A percentile compares a stretch with the other conserved stretches of the same genome.
Evolutionary conservation across 1,140 invertebrate species (phyloP).

Genomic region (Drosophila kurseongensis): DNA sequence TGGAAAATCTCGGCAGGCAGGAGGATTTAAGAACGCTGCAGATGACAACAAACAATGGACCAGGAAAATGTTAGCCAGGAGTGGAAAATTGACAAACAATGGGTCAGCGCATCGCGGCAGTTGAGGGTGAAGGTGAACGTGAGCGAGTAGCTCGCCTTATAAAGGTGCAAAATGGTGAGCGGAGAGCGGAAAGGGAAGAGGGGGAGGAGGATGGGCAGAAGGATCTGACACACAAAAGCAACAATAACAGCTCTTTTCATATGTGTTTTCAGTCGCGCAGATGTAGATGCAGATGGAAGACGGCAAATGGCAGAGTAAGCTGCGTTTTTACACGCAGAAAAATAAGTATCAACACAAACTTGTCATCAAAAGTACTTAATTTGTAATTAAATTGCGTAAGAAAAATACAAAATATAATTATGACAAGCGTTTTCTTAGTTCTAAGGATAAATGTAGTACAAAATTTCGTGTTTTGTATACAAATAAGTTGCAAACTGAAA

Average conservation of each 20-base stretch:
- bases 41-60: slow-evolving; percentile 77
- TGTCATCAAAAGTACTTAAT: too few species aligned
- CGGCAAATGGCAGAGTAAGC: slow-evolving; percentile 39
- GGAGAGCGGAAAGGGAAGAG: slow-evolving; percentile 9
- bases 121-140: slow-evolving; percentile 33
- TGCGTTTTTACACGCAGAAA: slow-evolving; percentile 12
- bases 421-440: too few species aligned
- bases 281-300: slow-evolving; percentile 41
- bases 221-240: slow-evolving; percentile 55
- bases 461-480: too few species aligned
- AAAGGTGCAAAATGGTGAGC: slow-evolving; percentile 25
- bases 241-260: slow-evolving; percentile 33
- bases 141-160: slow-evolving; percentile 21
- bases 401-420: too few species aligned
- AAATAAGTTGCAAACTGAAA: too few species aligned
- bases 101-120: slow-evolving; percentile 25
- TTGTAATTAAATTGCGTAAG: too few species aligned
- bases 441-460: too few species aligned
- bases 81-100: slow-evolving; percentile 82
- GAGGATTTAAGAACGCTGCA: slow-evolving; percentile 43
- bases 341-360: slow-evolving; percentile 3
- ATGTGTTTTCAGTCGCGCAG: slow-evolving; percentile 34
- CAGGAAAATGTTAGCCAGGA: slow-evolving; percentile 67
- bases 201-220: slow-evolving; percentile 20
- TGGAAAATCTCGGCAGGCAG: slow-evolving; percentile 35